Evolutionary conservation across 2,888 invertebrate genomes (phyloP).

Genomic region (Caradrina clavipalpis): DNA sequence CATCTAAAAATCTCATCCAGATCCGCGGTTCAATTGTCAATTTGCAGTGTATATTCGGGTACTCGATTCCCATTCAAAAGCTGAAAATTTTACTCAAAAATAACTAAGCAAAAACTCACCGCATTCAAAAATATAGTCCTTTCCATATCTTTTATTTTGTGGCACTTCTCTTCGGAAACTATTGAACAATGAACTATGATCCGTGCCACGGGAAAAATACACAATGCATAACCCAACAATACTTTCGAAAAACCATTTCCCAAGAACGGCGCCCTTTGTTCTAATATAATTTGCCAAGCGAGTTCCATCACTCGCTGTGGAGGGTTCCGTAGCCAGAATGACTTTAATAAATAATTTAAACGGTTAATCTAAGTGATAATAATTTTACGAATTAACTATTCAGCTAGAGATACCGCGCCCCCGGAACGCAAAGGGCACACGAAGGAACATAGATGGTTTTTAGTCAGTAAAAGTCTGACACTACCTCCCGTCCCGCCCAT

Average conservation of each 20-base stretch:
- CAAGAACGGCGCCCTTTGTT: conserved; percentile 80
- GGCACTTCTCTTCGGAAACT: conserved; percentile 23
- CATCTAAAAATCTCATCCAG: too few species aligned
- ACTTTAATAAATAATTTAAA: neutral
- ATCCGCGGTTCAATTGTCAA: too few species aligned
- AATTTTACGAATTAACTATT: too few species aligned
- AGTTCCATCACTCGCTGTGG: neutral
- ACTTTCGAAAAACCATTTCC: conserved; percentile 79
- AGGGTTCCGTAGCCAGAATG: neutral
- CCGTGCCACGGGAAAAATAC: conserved; percentile 71
- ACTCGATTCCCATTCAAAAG: neutral
- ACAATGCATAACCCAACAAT: conserved; percentile 77
- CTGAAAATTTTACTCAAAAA: neutral
- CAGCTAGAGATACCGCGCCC: too few species aligned
- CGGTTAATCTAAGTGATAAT: neutral
- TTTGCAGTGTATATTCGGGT: too few species aligned
- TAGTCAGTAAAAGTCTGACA: too few species aligned
- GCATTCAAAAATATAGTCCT: neutral
- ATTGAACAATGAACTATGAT: conserved; percentile 58
- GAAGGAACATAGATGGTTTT: too few species aligned
- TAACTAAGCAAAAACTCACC: neutral
- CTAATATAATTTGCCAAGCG: conserved; percentile 63
- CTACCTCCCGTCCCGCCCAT: too few species aligned
- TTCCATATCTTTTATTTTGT: conserved; percentile 10
- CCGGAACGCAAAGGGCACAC: too few species aligned